phyloP scores from a whole-genome alignment of 2,113 vertebrate species.

The Erythrolamprus reginae region DNA sequence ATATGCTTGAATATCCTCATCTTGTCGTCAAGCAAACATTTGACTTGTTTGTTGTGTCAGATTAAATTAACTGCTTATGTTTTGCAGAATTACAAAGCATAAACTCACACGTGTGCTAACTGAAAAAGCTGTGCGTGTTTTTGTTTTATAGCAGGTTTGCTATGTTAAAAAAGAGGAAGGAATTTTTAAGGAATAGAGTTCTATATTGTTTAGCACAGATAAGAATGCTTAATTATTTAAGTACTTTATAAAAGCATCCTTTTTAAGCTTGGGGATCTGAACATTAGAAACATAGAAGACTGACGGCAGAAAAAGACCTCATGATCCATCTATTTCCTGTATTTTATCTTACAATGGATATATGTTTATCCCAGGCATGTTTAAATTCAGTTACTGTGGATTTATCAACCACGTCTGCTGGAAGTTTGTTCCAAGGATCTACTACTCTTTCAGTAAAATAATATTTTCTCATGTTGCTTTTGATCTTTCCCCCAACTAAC shows the following conservation, averaged over 20 bases:
- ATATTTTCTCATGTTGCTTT: no score
- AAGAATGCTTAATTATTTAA: conserved; percentile 51
- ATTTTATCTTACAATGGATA: no score
- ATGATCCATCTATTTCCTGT: no score
- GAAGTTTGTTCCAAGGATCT: no score
- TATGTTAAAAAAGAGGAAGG: conserved; percentile 40
- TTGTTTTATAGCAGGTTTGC: conserved; percentile 61
- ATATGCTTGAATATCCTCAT: neutral
- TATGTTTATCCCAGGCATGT: no score
- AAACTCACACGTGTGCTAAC: conserved; percentile 32
- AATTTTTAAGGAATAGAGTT: conserved; percentile 36
- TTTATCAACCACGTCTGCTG: no score
- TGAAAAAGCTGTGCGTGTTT: conserved; percentile 30
- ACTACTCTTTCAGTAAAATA: no score
- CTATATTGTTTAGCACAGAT: conserved; percentile 50
- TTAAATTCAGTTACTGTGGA: no score
- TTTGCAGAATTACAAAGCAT: neutral
- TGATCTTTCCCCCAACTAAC: no score
- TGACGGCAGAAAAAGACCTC: no score
- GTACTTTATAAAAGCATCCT: conserved; percentile 64
- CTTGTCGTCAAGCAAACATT: neutral
- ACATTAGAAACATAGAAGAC: no score
- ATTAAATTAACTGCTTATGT: neutral
- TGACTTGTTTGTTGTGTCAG: neutral
- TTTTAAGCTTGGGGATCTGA: conserved; percentile 34